Evolutionary conservation across 2,888 invertebrate species (phyloP).

Genomic region (Coleophora deauratella): DNA sequence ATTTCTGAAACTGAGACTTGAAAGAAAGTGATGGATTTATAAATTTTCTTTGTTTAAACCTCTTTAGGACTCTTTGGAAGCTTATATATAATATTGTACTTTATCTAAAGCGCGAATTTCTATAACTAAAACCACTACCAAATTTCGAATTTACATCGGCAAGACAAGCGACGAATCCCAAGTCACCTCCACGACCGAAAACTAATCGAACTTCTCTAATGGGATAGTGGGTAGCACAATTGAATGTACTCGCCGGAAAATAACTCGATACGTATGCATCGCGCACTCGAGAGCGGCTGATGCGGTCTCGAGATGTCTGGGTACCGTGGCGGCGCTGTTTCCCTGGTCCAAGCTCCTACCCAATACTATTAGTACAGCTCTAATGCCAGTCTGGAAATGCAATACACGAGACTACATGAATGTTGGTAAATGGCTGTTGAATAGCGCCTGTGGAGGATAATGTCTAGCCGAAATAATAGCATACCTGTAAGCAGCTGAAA

Average conservation of each 20-base stretch:
- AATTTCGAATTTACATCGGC: no score
- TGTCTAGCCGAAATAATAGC: no score
- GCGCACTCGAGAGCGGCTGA: conserved; percentile 44
- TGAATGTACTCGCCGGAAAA: conserved; percentile 54
- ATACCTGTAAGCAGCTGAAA: no score
- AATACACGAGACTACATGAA: conserved; percentile 28
- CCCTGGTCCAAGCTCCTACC: conserved; percentile 13
- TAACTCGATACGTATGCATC: conserved; percentile 70
- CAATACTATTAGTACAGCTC: conserved; percentile 37
- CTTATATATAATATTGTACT: no score
- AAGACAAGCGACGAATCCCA: not conserved
- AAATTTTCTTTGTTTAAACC: no score
- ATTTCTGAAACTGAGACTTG: conserved; percentile 13
- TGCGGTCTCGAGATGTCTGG: conserved; percentile 54
- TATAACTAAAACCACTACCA: no score
- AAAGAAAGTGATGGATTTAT: no score
- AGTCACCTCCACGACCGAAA: conserved; percentile 22
- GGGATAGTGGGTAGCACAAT: conserved; percentile 42
- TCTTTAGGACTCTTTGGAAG: no score
- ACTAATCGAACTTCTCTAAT: conserved; percentile 53
- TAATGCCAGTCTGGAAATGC: conserved; percentile 30
- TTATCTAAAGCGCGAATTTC: no score
- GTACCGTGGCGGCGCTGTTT: conserved; percentile 1
- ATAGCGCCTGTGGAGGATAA: not conserved
- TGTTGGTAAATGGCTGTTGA: conserved; percentile 37